These are phyloP conservation scores for Lamprologus sp. DNA, from an alignment of 2,113 vertebrate species.

Conservation along the genomic window DNA sequence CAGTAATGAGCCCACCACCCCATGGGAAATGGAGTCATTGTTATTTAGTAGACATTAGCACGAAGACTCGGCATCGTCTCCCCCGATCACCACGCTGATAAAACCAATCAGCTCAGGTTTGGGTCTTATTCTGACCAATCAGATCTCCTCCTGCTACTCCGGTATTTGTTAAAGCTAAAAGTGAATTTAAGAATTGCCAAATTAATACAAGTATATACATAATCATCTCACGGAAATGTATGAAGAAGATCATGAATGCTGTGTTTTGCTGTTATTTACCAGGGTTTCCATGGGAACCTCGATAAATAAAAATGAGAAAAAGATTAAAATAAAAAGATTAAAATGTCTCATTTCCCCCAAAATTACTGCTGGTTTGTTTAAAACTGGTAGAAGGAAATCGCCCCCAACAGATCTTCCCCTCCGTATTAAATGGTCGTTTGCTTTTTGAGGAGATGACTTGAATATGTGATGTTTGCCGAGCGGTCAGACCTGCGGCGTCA, in stretches of 20 bases:
- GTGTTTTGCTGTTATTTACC: background rate
- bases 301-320: background rate
- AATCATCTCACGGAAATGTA: rapidly evolving
- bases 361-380: too few relatives aligned
- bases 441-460: background rate
- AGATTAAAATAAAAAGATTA: rapidly evolving
- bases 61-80: rapidly evolving
- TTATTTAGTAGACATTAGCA: conserved; percentile 19
- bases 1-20: conserved; percentile 21
- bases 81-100: background rate
- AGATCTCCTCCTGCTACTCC: background rate
- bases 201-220: background rate
- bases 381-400: background rate
- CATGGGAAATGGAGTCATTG: conserved; percentile 27
- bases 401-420: rapidly evolving
- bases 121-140: background rate
- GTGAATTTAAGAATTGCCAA: background rate
- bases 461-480: background rate
- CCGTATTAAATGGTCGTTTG: rapidly evolving
- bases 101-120: background rate
- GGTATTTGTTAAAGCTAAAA: background rate
- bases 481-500: background rate
- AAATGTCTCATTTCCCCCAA: too few relatives aligned
- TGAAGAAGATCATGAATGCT: rapidly evolving
- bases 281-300: rapidly evolving